Base-by-base conservation (phyloP, 1,140 invertebrate genomes). In the Caenorhabditis inopinata region DNA sequence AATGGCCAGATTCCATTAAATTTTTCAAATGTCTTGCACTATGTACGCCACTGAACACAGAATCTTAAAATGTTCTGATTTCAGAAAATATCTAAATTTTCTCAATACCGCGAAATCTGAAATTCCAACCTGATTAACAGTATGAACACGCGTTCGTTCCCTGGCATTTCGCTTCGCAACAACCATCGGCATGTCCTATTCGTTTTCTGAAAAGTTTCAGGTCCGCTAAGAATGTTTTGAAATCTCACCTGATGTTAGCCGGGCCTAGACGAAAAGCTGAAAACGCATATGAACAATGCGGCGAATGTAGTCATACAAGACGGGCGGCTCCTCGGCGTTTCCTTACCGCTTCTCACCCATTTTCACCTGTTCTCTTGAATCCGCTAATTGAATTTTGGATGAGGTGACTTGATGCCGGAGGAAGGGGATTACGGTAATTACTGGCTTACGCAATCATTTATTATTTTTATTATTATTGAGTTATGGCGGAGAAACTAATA, bases 131-230 rank as follows among this genome's bases (percentile, higher is more conserved):
- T 84, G 84, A 47, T 86, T 86, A 16, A 86, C 85, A 58, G 81
- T 84, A 32, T 82, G 76, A 11, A 86, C 85, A n/a, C 85, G 83
- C 16, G 82, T 81, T 27, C 85, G 21, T 68, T 86, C 85, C 27
- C 85, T 75, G 12, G 85, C 84, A 76, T 86, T 86, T 74, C 83
- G 68, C 80, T 84, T 84, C 9, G 83, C 83, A 14, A 84, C 83
- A n/a, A 82, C 75, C 32, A 76, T 48, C 14, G 81, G 78, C 49
- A 75, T 75, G 3, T 68, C n/a, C 23, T 38, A 16, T 32, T 12
- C 2, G n/a, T 23, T 12, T 58, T 58, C 23, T 25, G 49, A 12
- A 42, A 42, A n/a, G n/a, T 7, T 58, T 32, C 16, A 4, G 3
- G 27, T 7, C 51, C 32, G 51, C 29, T 16, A 25, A 16, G 51